phyloP scores from a whole-genome alignment of 2,113 vertebrate species.

The Donacobius atricapilla region DNA sequence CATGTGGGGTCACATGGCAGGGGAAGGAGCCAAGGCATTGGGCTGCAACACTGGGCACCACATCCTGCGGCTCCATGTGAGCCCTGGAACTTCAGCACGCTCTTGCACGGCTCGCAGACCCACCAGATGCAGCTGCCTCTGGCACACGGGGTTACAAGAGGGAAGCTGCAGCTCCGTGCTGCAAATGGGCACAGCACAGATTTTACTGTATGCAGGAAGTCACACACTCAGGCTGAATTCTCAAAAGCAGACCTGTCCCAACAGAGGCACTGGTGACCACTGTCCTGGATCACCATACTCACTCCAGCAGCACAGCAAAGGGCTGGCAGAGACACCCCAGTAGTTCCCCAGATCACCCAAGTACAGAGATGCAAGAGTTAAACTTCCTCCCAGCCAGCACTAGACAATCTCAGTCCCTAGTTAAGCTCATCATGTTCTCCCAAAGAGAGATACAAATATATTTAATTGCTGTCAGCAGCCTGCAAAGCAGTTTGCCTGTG shows the following conservation, averaged over 20 bases:
- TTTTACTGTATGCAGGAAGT: neutral
- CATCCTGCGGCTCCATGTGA: rapidly evolving
- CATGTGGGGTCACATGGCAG: neutral
- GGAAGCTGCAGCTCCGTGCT: neutral
- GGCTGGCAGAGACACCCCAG: neutral
- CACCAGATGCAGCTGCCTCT: neutral
- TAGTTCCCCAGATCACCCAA: neutral
- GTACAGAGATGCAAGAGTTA: neutral
- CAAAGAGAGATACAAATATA: neutral
- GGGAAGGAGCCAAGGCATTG: neutral
- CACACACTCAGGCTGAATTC: rapidly evolving
- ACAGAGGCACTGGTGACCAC: neutral
- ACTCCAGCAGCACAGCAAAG: neutral
- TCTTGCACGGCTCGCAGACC: rapidly evolving
- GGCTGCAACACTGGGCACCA: neutral
- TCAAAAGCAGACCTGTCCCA: neutral
- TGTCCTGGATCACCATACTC: rapidly evolving
- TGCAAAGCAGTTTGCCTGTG: neutral
- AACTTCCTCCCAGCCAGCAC: neutral
- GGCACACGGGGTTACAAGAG: rapidly evolving
- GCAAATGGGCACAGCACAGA: rapidly evolving
- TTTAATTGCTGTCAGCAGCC: neutral
- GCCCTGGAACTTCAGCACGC: rapidly evolving
- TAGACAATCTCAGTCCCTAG: neutral
- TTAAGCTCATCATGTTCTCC: neutral